These are phyloP conservation scores for Amphimallon solstitiale DNA, from an alignment of 2,888 invertebrate species.

Conservation along the genomic window DNA sequence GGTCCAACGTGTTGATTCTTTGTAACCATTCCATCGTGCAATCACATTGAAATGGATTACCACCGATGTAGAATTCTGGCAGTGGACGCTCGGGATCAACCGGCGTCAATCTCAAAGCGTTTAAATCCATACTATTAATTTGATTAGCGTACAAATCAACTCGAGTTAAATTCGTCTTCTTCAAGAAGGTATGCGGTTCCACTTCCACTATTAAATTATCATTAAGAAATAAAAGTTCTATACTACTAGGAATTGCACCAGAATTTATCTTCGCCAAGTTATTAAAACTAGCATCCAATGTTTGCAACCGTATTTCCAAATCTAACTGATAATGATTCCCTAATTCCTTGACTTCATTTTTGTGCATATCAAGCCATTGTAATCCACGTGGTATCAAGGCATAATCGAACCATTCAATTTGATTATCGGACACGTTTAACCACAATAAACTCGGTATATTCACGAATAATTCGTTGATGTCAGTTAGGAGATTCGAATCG, in stretches of 20 bases:
- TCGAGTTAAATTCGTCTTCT: constrained; percentile 87
- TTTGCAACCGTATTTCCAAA: constrained; percentile 79
- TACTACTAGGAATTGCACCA: constrained; percentile 82
- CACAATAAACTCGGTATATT: constrained; percentile 85
- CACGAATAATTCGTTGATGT: constrained; percentile 85
- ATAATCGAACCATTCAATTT: constrained; percentile 89
- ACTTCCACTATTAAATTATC: constrained; percentile 88
- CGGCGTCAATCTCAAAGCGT: constrained; percentile 84
- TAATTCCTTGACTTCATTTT: constrained; percentile 83
- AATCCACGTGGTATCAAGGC: constrained; percentile 82
- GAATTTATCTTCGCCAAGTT: constrained; percentile 81
- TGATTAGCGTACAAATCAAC: constrained; percentile 94
- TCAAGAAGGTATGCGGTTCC: constrained; percentile 89
- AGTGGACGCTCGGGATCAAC: constrained; percentile 79
- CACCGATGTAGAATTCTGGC: constrained; percentile 92
- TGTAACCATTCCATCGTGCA: constrained; percentile 97
- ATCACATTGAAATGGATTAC: constrained; percentile 94
- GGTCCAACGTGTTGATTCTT: constrained; percentile 85
- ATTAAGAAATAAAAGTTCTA: constrained; percentile 87
- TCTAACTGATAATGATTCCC: constrained; percentile 79
- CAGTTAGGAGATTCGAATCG: constrained; percentile 84
- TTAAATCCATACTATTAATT: constrained; percentile 89
- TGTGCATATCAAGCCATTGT: constrained; percentile 90
- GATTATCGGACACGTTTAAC: constrained; percentile 92
- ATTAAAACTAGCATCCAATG: constrained; percentile 92